A percentile compares a stretch with the other conserved stretches of the same genome.
phyloP scores from a whole-genome alignment of 2,113 vertebrate genomes.

The Urocitellus parryii region DNA sequence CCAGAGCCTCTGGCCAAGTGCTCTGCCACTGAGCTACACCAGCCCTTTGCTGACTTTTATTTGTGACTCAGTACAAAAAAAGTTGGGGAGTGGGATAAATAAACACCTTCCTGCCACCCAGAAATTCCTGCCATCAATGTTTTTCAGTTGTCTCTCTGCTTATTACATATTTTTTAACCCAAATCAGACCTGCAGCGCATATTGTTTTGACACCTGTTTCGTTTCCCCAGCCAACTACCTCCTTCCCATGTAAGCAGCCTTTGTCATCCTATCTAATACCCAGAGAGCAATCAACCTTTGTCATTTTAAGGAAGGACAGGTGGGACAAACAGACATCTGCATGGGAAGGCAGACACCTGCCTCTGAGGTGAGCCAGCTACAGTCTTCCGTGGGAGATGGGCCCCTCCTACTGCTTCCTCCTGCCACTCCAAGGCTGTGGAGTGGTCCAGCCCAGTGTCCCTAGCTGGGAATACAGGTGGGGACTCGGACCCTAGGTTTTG shows the following conservation, averaged over 20 bases:
- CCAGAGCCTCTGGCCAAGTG: not conserved
- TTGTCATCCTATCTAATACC: not conserved
- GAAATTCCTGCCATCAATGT: not conserved
- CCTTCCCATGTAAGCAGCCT: not conserved
- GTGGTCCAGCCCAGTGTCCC: not conserved
- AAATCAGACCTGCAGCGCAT: not conserved
- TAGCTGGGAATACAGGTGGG: rapidly evolving
- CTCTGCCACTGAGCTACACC: not conserved
- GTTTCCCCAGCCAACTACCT: not conserved
- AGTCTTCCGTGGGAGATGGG: not conserved
- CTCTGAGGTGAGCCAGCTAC: not conserved
- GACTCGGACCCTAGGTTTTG: not conserved
- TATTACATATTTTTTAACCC: not conserved
- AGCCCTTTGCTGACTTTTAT: not conserved
- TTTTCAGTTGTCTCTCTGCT: not conserved
- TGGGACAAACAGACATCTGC: constrained; percentile 26
- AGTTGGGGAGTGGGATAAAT: not conserved
- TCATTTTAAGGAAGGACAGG: constrained; percentile 48
- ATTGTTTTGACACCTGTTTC: not conserved
- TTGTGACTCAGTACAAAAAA: not conserved
- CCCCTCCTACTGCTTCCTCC: not conserved
- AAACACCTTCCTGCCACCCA: not conserved
- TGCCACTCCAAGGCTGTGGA: not conserved
- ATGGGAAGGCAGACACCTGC: constrained; percentile 23
- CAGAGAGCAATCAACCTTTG: constrained; percentile 11